Base-by-base conservation (phyloP, 1,140 invertebrate genomes). In the Conopomorpha cramerella region DNA sequence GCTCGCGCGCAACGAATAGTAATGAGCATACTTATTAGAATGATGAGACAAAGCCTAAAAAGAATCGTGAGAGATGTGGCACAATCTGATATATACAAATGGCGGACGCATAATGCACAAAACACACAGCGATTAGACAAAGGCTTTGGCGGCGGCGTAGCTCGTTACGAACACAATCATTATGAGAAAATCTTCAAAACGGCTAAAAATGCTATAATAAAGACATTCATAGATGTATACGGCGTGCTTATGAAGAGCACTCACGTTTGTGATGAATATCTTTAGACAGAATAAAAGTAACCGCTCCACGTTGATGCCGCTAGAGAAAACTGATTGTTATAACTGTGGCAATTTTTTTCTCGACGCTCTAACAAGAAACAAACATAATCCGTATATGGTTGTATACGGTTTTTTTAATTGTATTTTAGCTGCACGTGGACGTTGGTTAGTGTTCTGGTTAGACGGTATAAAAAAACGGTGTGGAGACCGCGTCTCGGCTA, bases 151-250 rank as follows among this genome's bases (percentile, higher is more conserved):
- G 63, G 61, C 61, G 43, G 49, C 56, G 46, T 54, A 60, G 56
- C 67, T 76, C 70, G 67, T 74, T 74, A 72, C 66, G 52, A 62
- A 41, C 57, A 60, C 63, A 74, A 74, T 74, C 70, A 74, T 74
- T 74, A 74, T 74, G 70, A 74, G 70, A 74, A 74, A 74, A 74
- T 74, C 70, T 74, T 62, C 61, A 54, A 74, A 74, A 74, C 71
- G 70, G 72, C 70, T 70, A 61, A 67, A 67, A 68, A 47, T 49
- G 65, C 52, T 57, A 63, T 70, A 74, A 74, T 74, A 74, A 74
- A 74, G 70, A 74, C 64, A 58, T 65, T 72, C 67, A 72, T 74
- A 74, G 67, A 72, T 70, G 60, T 64, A 59, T 60, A 52, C 55
- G 31, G 51, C 56, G 57, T 56, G 60, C 51, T 74, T 74, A 66